Base-by-base conservation (phyloP, 2,888 invertebrate species). In the Phrixothrix hirtus region DNA sequence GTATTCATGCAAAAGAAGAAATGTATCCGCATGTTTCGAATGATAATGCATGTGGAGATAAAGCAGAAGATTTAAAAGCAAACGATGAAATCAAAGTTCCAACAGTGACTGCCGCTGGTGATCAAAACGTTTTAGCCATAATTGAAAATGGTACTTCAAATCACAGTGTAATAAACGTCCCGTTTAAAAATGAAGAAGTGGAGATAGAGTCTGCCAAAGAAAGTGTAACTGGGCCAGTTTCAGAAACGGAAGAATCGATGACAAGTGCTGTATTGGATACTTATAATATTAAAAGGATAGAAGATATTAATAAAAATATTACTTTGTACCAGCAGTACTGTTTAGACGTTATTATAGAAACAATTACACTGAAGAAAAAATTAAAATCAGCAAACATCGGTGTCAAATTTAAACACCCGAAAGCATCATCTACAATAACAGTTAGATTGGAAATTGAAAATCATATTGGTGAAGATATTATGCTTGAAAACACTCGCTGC, bases 341-440 rank as follows among this genome's bases (percentile, higher is more conserved):
- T 7, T 47, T 73, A 16, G 65, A 70, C n/a, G 57, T 73, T 1
- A 63, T 64, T 10, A 38, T 73, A 6, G 67, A 67, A 31, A 63
- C 57, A 31, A 53, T 73, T 11, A 45, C 55, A 2, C 69, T 70
- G 66, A 63, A 60, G 34, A 62, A 57, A 6, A 31, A 56, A 0
- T 57, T 56, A 2, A 53, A 57, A 10, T 52, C 59, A 0, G 60
- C 50, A n/a, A 63, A 61, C 39, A 57, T 69, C 17, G 58, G 62
- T 25, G 63, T 72, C 32, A 72, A 69, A 54, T 72, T 75, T 50
- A 57, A 65, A n/a, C 74, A 75, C 49, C 74, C 74, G 1, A 69
- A 66, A 55, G 68, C 70, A 1, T 58, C 65, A 1, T 66, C 66
- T 31, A 62, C 53, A 36, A 60, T 70, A 2, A 58, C 59, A 2